A percentile compares a stretch with the other conserved stretches of the same genome.
Evolutionary conservation across 2,113 vertebrate species (phyloP).

Genomic region (Tragelaphus buxtoni): DNA sequence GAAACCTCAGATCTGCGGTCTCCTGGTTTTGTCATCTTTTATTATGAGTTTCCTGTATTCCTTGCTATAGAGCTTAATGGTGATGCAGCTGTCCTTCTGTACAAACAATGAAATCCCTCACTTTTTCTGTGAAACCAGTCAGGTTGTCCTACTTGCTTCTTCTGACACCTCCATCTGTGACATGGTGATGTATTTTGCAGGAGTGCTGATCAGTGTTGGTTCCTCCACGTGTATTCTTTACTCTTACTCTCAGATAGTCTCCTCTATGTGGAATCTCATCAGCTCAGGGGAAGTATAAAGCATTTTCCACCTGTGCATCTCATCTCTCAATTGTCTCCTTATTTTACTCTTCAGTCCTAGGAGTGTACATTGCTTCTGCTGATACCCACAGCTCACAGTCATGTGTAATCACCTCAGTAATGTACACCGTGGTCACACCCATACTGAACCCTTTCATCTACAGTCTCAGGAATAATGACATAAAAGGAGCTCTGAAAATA

Average conservation of each 20-base stretch:
- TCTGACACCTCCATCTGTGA: not conserved
- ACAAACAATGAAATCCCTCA: not conserved
- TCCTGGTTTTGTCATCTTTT: not conserved
- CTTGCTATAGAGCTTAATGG: not conserved
- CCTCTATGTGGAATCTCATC: not conserved
- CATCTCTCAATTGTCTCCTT: not conserved
- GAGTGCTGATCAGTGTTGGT: not conserved
- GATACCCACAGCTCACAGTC: not conserved
- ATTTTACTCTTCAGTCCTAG: not conserved
- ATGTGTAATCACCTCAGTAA: not conserved
- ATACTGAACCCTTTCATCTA: not conserved
- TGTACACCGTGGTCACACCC: not conserved
- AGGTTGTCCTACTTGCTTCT: not conserved
- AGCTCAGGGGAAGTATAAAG: not conserved
- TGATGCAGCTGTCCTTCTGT: not conserved
- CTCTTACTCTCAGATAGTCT: not conserved
- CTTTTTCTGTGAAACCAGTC: not conserved
- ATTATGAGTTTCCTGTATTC: not conserved
- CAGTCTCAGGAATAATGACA: not conserved
- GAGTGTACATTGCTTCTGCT: not conserved
- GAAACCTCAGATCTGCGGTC: not conserved
- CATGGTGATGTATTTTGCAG: not conserved
- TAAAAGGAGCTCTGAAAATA: not conserved
- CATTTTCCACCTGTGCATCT: not conserved
- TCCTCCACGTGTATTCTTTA: fast-evolving